phyloP scores from a whole-genome alignment of 2,888 invertebrate genomes.

The Trichopoda pennipes region DNA sequence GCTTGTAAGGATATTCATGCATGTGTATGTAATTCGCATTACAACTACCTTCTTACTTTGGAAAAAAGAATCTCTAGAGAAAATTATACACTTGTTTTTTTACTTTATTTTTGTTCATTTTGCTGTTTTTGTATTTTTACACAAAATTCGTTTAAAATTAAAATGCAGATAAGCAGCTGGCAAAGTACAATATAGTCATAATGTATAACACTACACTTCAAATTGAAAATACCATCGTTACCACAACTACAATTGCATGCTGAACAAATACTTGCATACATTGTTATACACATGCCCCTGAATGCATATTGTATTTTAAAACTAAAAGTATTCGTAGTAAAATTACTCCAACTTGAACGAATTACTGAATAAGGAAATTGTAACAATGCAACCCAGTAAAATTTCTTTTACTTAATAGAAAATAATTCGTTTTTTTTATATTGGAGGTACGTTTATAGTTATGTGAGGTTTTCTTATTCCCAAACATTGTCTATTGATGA shows the following conservation, averaged over 20 bases:
- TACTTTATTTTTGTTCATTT: slow-evolving; percentile 22
- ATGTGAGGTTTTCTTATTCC: too few relatives aligned
- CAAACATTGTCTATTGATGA: too few relatives aligned
- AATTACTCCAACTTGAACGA: slow-evolving; percentile 43
- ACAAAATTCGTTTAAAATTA: slow-evolving; percentile 69
- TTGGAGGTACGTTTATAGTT: too few relatives aligned
- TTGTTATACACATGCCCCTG: background rate
- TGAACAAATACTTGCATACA: slow-evolving; percentile 15
- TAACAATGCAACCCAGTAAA: slow-evolving; percentile 42
- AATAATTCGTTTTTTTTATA: too few relatives aligned
- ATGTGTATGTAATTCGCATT: slow-evolving; percentile 42
- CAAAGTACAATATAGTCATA: slow-evolving; percentile 64
- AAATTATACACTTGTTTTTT: slow-evolving; percentile 49
- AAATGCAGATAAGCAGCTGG: slow-evolving; percentile 70
- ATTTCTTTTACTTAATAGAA: background rate
- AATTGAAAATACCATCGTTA: slow-evolving; percentile 44
- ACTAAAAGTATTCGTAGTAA: slow-evolving; percentile 26
- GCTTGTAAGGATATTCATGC: slow-evolving; percentile 33
- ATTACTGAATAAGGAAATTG: slow-evolving; percentile 20
- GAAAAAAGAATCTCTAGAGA: slow-evolving; percentile 59
- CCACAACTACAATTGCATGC: slow-evolving; percentile 54
- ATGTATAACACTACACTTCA: slow-evolving; percentile 56
- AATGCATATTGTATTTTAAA: slow-evolving; percentile 13
- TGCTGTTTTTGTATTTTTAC: slow-evolving; percentile 55
- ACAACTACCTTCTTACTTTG: slow-evolving; percentile 56